These are phyloP conservation scores for Orthonevra nobilis DNA, from an alignment of 2,888 invertebrate species.

Conservation along the genomic window DNA sequence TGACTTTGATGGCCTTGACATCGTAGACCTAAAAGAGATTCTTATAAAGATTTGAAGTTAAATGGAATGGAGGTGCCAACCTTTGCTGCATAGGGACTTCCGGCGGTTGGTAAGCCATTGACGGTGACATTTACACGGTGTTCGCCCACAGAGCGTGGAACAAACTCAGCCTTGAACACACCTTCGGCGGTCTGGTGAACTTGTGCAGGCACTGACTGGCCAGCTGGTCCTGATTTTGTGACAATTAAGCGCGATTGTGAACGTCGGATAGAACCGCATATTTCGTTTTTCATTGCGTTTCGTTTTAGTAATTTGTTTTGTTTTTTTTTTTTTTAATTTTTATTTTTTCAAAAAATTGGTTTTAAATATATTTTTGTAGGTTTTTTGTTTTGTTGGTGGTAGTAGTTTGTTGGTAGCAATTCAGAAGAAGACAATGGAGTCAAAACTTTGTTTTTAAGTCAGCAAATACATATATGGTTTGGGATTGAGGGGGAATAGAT, in stretches of 20 bases:
- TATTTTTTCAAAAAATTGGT: conserved; percentile 59
- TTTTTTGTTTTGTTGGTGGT: conserved; percentile 65
- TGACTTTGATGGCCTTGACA: conserved; percentile 95
- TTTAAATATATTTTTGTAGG: conserved; percentile 55
- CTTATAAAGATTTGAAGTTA: fast-evolving
- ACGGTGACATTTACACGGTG: conserved; percentile 94
- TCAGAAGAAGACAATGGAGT: conserved; percentile 70
- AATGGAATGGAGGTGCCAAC: too few species aligned
- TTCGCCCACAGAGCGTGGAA: conserved; percentile 94
- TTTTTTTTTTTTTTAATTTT: conserved; percentile 55
- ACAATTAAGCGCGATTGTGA: conserved; percentile 9
- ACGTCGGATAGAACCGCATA: conserved; percentile 21
- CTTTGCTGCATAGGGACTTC: conserved; percentile 96
- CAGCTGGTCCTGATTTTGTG: conserved; percentile 88
- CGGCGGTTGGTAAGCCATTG: conserved; percentile 90
- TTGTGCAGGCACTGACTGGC: conserved; percentile 93
- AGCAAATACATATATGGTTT: conserved; percentile 65
- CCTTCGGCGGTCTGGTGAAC: conserved; percentile 91
- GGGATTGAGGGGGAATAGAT: conserved; percentile 36
- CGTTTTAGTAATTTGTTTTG: conserved; percentile 54
- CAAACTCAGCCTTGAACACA: conserved; percentile 94
- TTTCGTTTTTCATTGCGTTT: conserved; percentile 33
- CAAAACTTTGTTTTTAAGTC: conserved; percentile 60
- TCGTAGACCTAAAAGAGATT: conserved; percentile 87
- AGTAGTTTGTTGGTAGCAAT: conserved; percentile 70